Percentiles rank a stretch among this genome's conserved stretches.
These are phyloP conservation scores for Grus americana DNA, from an alignment of 2,113 vertebrate species.

Conservation along the genomic window DNA sequence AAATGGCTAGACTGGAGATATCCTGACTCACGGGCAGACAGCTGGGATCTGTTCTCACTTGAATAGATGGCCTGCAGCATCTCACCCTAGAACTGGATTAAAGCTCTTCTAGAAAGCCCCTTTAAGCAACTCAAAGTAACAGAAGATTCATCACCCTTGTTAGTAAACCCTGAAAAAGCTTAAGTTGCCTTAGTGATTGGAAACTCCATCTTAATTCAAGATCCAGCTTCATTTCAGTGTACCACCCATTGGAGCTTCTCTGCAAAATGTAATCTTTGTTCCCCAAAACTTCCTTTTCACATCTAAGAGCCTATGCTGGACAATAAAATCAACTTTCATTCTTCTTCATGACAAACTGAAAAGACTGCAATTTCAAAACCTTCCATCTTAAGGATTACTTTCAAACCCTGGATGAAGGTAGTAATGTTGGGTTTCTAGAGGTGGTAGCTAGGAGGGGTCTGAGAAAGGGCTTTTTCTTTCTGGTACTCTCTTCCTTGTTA, in stretches of 20 bases:
- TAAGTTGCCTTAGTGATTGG: rapidly evolving
- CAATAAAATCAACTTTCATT: background rate
- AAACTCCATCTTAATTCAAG: background rate
- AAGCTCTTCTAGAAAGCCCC: background rate
- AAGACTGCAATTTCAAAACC: background rate
- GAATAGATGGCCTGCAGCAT: background rate
- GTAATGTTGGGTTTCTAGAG: rapidly evolving
- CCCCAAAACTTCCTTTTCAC: background rate
- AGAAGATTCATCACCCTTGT: background rate
- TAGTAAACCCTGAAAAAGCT: background rate
- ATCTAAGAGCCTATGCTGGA: background rate
- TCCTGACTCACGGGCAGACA: background rate
- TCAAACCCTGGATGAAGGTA: background rate
- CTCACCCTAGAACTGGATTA: background rate
- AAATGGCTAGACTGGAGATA: background rate
- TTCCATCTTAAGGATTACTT: background rate
- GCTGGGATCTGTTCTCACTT: background rate
- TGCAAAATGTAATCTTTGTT: background rate
- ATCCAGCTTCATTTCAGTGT: background rate
- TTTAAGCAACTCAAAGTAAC: background rate
- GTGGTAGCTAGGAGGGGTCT: background rate
- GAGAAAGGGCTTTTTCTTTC: background rate
- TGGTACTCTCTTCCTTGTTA: background rate
- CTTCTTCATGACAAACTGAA: background rate
- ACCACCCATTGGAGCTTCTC: background rate